phyloP scores from a whole-genome alignment of 2,888 invertebrate genomes.

The Eupelmus urozonus region DNA sequence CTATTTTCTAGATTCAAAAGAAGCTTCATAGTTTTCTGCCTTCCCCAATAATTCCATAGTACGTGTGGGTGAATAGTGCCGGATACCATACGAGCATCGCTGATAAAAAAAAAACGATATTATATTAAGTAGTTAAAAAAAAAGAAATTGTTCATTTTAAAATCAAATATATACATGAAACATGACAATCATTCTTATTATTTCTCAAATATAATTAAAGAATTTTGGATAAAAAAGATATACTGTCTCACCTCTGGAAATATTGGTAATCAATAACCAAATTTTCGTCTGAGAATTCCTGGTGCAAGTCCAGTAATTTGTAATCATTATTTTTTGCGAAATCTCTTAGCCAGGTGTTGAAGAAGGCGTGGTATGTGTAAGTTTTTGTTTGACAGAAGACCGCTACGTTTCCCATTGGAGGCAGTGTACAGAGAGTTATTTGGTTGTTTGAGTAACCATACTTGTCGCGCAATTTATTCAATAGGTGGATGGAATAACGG shows the following conservation, averaged over 20 bases:
- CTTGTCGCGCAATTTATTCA: constrained; percentile 60
- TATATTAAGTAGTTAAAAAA: too few relatives aligned
- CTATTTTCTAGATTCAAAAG: too few relatives aligned
- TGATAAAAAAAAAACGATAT: too few relatives aligned
- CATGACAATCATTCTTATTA: too few relatives aligned
- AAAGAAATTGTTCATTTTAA: constrained; percentile 1
- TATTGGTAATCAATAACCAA: neutral
- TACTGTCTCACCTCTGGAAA: constrained; percentile 26
- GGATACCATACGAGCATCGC: constrained; percentile 36
- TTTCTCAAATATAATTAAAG: too few relatives aligned
- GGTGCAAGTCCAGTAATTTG: constrained; percentile 18
- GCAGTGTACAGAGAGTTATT: constrained; percentile 69
- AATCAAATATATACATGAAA: neutral
- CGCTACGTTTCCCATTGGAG: constrained; percentile 67
- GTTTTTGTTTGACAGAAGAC: neutral
- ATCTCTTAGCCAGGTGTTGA: constrained; percentile 37
- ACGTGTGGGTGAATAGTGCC: constrained; percentile 36
- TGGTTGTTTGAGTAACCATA: constrained; percentile 62
- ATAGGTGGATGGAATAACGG: constrained; percentile 62
- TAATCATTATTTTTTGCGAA: neutral
- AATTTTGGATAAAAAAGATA: neutral
- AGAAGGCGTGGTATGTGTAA: neutral
- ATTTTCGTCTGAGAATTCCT: neutral
- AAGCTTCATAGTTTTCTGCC: constrained; percentile 36
- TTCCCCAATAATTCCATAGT: constrained; percentile 26